Evolutionary conservation across 2,113 vertebrate genomes (phyloP).

Genomic region (Heterotilapia buettikoferi): DNA sequence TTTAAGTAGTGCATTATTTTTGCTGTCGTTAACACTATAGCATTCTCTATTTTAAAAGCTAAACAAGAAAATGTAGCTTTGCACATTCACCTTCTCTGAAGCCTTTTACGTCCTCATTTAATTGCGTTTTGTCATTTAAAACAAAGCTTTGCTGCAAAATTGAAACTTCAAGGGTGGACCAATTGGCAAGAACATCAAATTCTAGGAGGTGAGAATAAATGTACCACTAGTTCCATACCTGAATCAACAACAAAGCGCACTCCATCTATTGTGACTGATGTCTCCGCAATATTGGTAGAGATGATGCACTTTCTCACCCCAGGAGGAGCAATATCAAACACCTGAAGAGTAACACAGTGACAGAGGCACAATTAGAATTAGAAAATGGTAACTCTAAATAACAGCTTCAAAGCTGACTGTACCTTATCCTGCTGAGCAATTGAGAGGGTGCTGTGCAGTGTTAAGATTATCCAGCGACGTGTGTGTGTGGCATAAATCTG

Average conservation of each 20-base stretch:
- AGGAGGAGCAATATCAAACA: slow-evolving; percentile 83
- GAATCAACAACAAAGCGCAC: slow-evolving; percentile 90
- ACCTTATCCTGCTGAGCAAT: slow-evolving; percentile 89
- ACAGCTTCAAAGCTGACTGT: background rate
- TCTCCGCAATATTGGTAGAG: slow-evolving; percentile 91
- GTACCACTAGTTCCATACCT: slow-evolving; percentile 58
- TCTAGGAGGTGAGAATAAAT: background rate
- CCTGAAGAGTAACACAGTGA: slow-evolving; percentile 57
- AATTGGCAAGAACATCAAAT: too few relatives aligned
- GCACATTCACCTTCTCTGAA: background rate
- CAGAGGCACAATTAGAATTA: background rate
- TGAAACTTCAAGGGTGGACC: background rate
- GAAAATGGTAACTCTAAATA: background rate
- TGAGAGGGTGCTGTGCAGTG: slow-evolving; percentile 86
- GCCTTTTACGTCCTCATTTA: background rate
- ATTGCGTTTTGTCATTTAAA: background rate
- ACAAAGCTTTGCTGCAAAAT: background rate
- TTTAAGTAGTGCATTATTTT: background rate
- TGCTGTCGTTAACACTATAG: background rate
- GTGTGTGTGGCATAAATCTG: slow-evolving; percentile 81
- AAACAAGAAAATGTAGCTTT: background rate
- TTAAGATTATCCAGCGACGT: slow-evolving; percentile 83
- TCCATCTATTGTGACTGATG: slow-evolving; percentile 90
- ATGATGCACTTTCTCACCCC: slow-evolving; percentile 92
- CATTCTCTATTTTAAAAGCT: background rate